Evolutionary conservation across 2,888 invertebrate genomes (phyloP), one percentile per base, ranked within the genome.

Genomic region (Agrenia bidenticulata): DNA sequence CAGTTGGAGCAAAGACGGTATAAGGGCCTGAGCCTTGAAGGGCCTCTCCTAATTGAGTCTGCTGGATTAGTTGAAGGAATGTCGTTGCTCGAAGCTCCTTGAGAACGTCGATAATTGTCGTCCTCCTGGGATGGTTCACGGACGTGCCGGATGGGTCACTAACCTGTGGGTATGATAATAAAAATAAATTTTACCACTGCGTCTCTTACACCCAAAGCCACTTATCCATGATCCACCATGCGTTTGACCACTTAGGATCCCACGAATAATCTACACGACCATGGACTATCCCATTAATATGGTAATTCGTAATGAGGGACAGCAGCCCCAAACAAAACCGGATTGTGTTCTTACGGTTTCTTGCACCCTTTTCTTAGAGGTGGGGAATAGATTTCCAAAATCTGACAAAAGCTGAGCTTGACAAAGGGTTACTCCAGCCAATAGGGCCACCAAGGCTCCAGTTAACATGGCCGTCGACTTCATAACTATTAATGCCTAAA

Each of bases 1-100:
- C 76, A 23, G 76, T 76, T 15, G 76, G 76, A 9, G 74, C 76
- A 60, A 76, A 76, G 19, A 76, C 76, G 4, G 76, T 76, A 50
- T 75, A 76, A 21, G 76, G 76, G 1, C 76, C 76, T 39, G 73
- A 72, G 32, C 75, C 74, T 66, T 76, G 74, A 11, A 76, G 58
- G 0, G 74, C 74, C 2, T 75, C 75, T 13, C 74, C 73, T 21
- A 76, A 60, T 50, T 76, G 74, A 7, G 76, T 76, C 61, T 75
- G 74, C 66, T 76, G 74, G 61, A 76, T 74, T n/a, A 76, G 61
- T 50, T 76, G 74, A 11, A 76, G 66, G 59, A 76, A 75, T 49
- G 76, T 76, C 9, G 74, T 76, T 2, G 76, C 76, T 60, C 76
- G 53, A 5, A 76, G 72, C 55, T 74, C 74, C 57, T 73, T 73